Evolutionary conservation across 2,888 invertebrate species (phyloP).

Genomic region (Galeopsomyia nigrocyanea): DNA sequence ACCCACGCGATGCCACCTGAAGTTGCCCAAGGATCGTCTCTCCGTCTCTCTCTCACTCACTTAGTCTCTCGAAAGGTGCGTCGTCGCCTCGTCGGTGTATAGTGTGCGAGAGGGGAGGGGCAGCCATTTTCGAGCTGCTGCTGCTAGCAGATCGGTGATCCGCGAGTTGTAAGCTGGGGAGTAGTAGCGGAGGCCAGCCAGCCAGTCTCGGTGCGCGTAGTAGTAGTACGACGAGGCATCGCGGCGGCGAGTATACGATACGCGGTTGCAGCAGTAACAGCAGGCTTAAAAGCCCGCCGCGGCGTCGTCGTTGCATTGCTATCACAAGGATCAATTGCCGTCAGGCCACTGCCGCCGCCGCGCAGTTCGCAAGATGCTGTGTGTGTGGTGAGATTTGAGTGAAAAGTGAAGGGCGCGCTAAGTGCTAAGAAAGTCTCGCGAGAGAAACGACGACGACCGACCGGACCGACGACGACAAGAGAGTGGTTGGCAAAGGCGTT

Average conservation of each 20-base stretch:
- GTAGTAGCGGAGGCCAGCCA: too few species aligned
- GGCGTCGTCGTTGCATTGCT: neutral
- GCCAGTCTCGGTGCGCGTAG: neutral
- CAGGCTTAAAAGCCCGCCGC: too few species aligned
- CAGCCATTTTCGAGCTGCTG: constrained; percentile 40
- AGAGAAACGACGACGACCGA: too few species aligned
- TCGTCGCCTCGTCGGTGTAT: constrained; percentile 8
- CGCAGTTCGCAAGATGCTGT: too few species aligned
- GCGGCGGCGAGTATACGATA: constrained; percentile 5
- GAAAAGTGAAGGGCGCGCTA: too few species aligned
- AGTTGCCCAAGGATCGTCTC: neutral
- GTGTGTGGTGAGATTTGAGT: too few species aligned
- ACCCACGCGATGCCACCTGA: neutral
- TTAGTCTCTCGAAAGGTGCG: constrained; percentile 35
- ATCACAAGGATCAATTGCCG: too few species aligned
- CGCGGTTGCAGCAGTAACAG: too few species aligned
- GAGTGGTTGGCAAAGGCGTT: too few species aligned
- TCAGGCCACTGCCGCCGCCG: too few species aligned
- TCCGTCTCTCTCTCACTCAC: neutral
- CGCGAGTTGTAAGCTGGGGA: neutral
- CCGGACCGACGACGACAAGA: too few species aligned
- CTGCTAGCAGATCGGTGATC: constrained; percentile 20
- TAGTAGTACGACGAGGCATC: constrained; percentile 23
- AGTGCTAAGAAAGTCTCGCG: too few species aligned
- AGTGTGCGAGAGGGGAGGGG: constrained; percentile 25